Conservation (phyloP, 2,113 vertebrate genomes). For the Tragelaphus strepsiceros region DNA sequence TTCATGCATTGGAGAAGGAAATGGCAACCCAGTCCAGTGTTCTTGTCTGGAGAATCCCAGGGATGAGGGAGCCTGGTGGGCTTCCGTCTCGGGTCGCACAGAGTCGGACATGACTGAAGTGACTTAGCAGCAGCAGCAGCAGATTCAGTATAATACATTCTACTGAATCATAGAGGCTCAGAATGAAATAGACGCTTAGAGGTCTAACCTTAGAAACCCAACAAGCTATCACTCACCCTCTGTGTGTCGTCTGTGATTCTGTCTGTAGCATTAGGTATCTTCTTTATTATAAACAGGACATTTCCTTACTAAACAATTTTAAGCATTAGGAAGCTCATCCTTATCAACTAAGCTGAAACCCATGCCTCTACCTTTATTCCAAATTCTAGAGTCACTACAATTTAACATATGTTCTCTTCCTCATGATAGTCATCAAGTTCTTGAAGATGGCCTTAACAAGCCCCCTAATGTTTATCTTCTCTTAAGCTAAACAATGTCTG, state of each 20-base stretch:
- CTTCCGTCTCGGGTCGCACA: too few species aligned
- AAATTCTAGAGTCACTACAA: conserved; percentile 12
- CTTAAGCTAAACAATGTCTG: neutral
- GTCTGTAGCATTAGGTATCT: neutral
- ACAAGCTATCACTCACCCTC: neutral
- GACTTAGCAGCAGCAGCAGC: too few species aligned
- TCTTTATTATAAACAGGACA: neutral
- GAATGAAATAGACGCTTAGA: neutral
- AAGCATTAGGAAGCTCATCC: neutral
- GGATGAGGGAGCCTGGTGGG: too few species aligned
- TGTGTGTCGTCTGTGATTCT: neutral
- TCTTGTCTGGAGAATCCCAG: too few species aligned
- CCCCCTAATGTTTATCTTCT: neutral
- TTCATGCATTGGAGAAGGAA: too few species aligned
- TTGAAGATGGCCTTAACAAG: neutral
- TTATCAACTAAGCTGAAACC: neutral
- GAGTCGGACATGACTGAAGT: too few species aligned
- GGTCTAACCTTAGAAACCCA: neutral
- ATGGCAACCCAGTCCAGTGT: too few species aligned
- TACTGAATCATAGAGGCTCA: neutral
- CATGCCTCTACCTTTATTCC: conserved; percentile 4
- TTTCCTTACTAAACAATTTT: neutral
- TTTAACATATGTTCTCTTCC: neutral
- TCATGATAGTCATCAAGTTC: neutral
- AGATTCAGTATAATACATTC: neutral